Evolutionary conservation across 2,113 vertebrate genomes (phyloP).

Genomic region (Megaceryle maxima): DNA sequence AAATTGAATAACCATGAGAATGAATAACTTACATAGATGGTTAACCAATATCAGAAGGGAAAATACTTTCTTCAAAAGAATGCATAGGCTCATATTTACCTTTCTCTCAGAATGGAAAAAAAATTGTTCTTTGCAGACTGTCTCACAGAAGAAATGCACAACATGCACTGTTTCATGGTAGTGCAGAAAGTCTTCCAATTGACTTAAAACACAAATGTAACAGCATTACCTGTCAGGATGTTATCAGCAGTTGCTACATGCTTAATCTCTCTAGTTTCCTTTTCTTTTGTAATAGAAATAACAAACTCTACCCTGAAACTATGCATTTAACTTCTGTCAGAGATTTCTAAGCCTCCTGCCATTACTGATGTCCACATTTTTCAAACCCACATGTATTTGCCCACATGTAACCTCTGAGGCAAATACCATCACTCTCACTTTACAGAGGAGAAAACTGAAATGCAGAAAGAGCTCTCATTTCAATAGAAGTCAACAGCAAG

Average conservation of each 20-base stretch:
- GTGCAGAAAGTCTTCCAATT: not conserved
- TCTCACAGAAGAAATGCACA: not conserved
- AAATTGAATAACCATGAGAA: not conserved
- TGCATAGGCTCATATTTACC: not conserved
- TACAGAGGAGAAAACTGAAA: not conserved
- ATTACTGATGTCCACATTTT: not conserved
- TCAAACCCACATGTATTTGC: not conserved
- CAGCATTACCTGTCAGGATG: not conserved
- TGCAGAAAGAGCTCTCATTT: not conserved
- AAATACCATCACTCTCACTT: not conserved
- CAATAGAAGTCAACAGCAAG: not conserved
- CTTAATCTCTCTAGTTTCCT: not conserved
- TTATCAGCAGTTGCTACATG: constrained; percentile 24
- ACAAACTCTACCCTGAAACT: not conserved
- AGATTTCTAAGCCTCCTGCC: not conserved
- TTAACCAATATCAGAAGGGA: not conserved
- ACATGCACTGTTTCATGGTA: not conserved
- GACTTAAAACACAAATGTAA: not conserved
- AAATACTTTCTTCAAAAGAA: not conserved
- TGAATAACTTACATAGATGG: not conserved
- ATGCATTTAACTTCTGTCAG: not conserved
- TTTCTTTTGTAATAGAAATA: not conserved
- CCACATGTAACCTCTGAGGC: not conserved
- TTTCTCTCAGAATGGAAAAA: not conserved
- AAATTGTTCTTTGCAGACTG: not conserved